These are phyloP conservation scores for Cheilosia vernalis DNA, from an alignment of 2,888 invertebrate species.

Conservation along the genomic window DNA sequence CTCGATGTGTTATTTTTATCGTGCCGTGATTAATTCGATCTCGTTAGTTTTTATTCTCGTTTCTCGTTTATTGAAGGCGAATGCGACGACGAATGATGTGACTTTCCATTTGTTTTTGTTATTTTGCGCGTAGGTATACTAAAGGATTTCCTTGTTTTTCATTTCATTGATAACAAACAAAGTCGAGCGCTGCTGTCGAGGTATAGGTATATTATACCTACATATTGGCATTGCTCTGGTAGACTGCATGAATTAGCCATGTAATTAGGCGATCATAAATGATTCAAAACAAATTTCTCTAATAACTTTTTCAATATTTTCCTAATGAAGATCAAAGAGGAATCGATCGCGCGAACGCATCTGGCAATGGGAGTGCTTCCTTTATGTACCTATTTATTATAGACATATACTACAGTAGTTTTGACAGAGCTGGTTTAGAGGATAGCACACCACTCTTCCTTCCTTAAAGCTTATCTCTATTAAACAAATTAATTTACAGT, in stretches of 20 bases:
- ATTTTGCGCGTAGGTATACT: conserved; percentile 24
- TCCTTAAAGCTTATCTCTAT: too few species aligned
- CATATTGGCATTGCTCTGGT: not conserved
- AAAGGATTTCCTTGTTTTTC: conserved; percentile 65
- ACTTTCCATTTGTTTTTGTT: conserved; percentile 29
- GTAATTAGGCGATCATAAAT: conserved; percentile 34
- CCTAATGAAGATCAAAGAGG: conserved; percentile 29
- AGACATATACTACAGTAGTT: too few species aligned
- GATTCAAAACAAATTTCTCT: not conserved
- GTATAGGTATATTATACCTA: too few species aligned
- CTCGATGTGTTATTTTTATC: conserved; percentile 20
- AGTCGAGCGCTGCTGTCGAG: conserved; percentile 11
- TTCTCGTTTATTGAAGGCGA: conserved; percentile 18
- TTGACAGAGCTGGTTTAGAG: too few species aligned
- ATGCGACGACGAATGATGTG: conserved; percentile 9
- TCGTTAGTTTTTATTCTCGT: conserved; percentile 18
- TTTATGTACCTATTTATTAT: too few species aligned
- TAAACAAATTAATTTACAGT: too few species aligned
- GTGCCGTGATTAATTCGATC: conserved; percentile 47
- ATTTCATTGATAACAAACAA: conserved; percentile 60
- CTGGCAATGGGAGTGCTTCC: not conserved
- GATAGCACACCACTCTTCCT: too few species aligned
- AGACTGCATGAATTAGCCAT: conserved; percentile 47
- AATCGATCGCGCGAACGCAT: too few species aligned
- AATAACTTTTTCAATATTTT: conserved; percentile 49